A percentile compares a stretch with the other conserved stretches of the same genome.
Evolutionary conservation across 1,140 invertebrate species (phyloP).

Genomic region (Hydropsyche tenuis): DNA sequence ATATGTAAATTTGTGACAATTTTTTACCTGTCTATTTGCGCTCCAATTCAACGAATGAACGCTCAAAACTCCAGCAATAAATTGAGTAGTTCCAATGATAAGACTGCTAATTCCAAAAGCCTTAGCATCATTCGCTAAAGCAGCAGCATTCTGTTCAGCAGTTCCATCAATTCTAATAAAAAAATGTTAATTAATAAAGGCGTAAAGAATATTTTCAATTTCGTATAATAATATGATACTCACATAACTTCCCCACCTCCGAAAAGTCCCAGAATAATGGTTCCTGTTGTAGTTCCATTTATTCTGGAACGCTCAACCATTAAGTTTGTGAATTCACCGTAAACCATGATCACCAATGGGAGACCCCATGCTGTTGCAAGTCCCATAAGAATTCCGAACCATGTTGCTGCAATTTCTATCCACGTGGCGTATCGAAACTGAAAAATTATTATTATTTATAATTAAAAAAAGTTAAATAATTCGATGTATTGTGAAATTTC

Average conservation of each 20-base stretch:
- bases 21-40: constrained; percentile 62
- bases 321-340: constrained; percentile 73
- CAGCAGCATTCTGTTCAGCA: constrained; percentile 63
- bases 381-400: constrained; percentile 51
- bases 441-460: constrained; percentile 29
- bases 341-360: constrained; percentile 73
- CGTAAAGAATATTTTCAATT: too few species aligned
- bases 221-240: constrained; percentile 54
- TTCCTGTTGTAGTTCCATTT: constrained; percentile 56
- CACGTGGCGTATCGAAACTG: constrained; percentile 59
- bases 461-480: too few species aligned
- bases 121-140: constrained; percentile 67
- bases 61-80: constrained; percentile 66
- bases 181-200: too few species aligned
- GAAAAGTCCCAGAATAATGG: constrained; percentile 57
- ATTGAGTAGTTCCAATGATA: constrained; percentile 64
- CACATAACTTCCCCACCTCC: constrained; percentile 64
- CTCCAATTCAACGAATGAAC: constrained; percentile 67
- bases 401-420: constrained; percentile 51
- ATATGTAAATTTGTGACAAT: too few species aligned
- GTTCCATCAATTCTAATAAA: constrained; percentile 59
- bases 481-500: too few species aligned
- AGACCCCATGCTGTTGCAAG: constrained; percentile 56
- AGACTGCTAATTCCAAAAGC: constrained; percentile 67
- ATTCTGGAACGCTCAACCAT: constrained; percentile 63